phyloP scores from a whole-genome alignment of 2,888 invertebrate species.

The Callinectes sapidus region DNA sequence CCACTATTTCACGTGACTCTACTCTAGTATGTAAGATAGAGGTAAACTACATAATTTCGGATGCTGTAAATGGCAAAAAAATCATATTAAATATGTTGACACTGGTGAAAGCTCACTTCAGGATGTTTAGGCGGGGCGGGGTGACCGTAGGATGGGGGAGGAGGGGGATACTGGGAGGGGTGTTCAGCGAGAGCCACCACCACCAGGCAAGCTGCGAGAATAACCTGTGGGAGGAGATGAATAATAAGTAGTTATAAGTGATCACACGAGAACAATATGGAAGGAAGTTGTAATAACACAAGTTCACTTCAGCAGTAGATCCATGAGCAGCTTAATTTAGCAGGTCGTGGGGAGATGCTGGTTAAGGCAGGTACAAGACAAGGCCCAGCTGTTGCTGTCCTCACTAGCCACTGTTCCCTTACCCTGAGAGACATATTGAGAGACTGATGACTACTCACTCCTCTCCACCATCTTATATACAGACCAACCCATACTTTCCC shows the following conservation, averaged over 20 bases:
- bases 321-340: not conserved
- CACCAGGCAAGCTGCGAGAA: constrained; percentile 34
- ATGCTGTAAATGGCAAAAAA: too few relatives aligned
- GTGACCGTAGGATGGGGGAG: constrained; percentile 50
- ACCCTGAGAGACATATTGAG: constrained; percentile 40
- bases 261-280: not conserved
- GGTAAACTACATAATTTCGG: too few relatives aligned
- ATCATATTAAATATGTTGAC: not conserved
- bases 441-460: not conserved
- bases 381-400: not conserved
- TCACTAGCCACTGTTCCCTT: not conserved
- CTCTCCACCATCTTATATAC: constrained; percentile 32
- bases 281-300: not conserved
- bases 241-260: not conserved
- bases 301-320: not conserved
- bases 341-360: not conserved
- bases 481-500: not conserved
- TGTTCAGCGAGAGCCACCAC: constrained; percentile 42
- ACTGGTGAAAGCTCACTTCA: constrained; percentile 18
- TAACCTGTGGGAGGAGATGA: constrained; percentile 3
- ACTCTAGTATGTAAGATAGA: not conserved
- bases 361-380: not conserved
- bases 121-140: constrained; percentile 47
- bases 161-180: constrained; percentile 37
- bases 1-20: too few relatives aligned